Evolutionary conservation across 2,888 invertebrate species (phyloP).

Genomic region (Pogonocherus hispidulus): DNA sequence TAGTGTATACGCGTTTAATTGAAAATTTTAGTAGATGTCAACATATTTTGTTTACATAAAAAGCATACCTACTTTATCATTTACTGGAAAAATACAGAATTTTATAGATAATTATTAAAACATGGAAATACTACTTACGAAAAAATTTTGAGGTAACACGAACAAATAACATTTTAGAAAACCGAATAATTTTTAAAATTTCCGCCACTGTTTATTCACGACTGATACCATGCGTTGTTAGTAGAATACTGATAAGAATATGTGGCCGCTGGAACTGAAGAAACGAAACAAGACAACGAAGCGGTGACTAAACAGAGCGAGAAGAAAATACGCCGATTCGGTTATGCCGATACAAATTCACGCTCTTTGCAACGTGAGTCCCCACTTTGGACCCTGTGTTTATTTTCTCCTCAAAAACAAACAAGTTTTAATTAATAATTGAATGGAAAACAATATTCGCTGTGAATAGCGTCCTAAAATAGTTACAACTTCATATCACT

Average conservation of each 20-base stretch:
- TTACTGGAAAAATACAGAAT: too few species aligned
- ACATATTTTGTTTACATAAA: too few species aligned
- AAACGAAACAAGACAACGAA: constrained; percentile 12
- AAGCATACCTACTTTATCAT: too few species aligned
- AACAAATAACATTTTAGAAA: constrained; percentile 14
- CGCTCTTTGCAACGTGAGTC: constrained; percentile 30
- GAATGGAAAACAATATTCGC: background rate
- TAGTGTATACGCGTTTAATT: too few species aligned
- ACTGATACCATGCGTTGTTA: constrained; percentile 22
- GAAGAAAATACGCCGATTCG: constrained; percentile 2
- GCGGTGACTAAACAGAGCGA: background rate
- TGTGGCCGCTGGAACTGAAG: background rate
- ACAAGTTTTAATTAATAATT: background rate
- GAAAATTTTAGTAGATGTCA: too few species aligned
- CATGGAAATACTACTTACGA: constrained; percentile 8
- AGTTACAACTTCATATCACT: too few species aligned
- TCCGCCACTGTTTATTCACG: constrained; percentile 4
- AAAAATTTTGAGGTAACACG: background rate
- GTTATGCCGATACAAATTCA: constrained; percentile 7
- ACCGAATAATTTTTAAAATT: background rate
- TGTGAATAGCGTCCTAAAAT: too few species aligned
- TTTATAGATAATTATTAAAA: too few species aligned
- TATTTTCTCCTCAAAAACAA: constrained; percentile 22
- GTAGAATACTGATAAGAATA: constrained; percentile 10
- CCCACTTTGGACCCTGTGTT: constrained; percentile 18